Base-by-base conservation (phyloP, 2,797 vertebrate species). In the Chrysocyon brachyurus region DNA sequence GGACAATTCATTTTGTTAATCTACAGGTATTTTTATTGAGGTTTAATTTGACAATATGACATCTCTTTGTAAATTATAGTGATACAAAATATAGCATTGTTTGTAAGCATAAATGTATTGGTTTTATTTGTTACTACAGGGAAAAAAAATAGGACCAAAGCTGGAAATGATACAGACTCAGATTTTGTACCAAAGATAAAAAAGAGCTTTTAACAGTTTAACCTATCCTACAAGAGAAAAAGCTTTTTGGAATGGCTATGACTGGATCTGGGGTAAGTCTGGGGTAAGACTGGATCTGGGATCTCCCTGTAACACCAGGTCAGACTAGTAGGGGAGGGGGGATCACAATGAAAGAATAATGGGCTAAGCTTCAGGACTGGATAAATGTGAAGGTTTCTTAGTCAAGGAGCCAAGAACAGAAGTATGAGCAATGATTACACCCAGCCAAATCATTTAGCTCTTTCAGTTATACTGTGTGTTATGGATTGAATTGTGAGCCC, bases 181-280 rank as follows among this genome's bases (percentile, higher is more conserved):
- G 33, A 75, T 57, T 83, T 92, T 85, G 63, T 64, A 79, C 14
- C 17, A 75, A 90, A 84, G n/a, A 94, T 24, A 49, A 81, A 85
- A 92, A 75, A 84, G 12, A 73, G n/a, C 12, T 56, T 54, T 52
- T 49, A 90, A 28, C 26, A 33, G 17, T 36, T 79, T 85, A 54
- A 85, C 14, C 33, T 46, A 6, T 10, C 8, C 24, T 68, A 72
- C 26, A 91, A 36, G 17, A 85, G 33, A 79, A 46, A 26, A 85
- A 85, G 5, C 11, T 75, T 92, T 26, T 40, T 66, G 75, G 26
- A 86, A 68, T 68, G 36, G 11, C 31, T n/a, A 78, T 19, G 49
- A 31, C 17, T n/a, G 10, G 22, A 17, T 54, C 73, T 86, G 59
- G 2, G 61, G 6, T 46, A 46, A 46, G 40, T 46, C 40, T 46